Percentiles rank a stretch among this genome's conserved stretches.
Conservation (phyloP, 92 coral and sea anemone species). For the Scolanthus callimorphus region DNA sequence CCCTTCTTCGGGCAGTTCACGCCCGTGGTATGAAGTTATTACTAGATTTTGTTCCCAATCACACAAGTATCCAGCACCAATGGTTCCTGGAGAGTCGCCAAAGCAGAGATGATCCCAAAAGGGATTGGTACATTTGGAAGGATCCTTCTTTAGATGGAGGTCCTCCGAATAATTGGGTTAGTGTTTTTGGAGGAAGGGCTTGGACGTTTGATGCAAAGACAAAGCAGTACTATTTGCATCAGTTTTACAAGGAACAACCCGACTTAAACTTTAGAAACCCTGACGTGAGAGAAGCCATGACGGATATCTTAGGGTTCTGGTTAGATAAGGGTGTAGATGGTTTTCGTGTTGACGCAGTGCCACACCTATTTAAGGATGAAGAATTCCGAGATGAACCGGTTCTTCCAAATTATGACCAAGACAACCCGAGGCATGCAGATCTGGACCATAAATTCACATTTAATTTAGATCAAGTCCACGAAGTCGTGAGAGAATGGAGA, state of each 20-base stretch:
- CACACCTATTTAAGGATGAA: conserved; percentile 67
- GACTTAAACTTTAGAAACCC: conserved; percentile 72
- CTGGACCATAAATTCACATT: conserved; percentile 62
- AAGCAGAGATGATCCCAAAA: conserved; percentile 27
- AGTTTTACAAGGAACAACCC: conserved; percentile 73
- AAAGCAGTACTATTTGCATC: conserved; percentile 71
- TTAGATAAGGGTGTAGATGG: conserved; percentile 91
- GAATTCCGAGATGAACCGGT: conserved; percentile 67
- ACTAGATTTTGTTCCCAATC: conserved; percentile 87
- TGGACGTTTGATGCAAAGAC: conserved; percentile 68
- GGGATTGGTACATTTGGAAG: conserved; percentile 88
- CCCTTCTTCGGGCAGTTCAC: conserved; percentile 59
- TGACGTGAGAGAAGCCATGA: conserved; percentile 59
- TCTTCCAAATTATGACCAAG: conserved; percentile 30
- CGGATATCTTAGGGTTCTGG: conserved; percentile 74
- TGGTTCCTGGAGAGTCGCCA: conserved; percentile 77
- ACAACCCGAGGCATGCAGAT: conserved; percentile 35
- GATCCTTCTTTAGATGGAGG: conserved; percentile 64
- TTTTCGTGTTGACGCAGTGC: conserved; percentile 82
- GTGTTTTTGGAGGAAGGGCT: conserved; percentile 74
- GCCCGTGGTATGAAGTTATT: conserved; percentile 65
- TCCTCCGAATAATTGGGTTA: conserved; percentile 78
- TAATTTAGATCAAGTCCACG: conserved; percentile 51
- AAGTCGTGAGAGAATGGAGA: conserved; percentile 64
- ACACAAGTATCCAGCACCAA: conserved; percentile 70